Percentiles rank a stretch among this genome's conserved stretches.
Evolutionary conservation across 2,797 vertebrate genomes (phyloP).

Genomic region (Scolopax rusticola): DNA sequence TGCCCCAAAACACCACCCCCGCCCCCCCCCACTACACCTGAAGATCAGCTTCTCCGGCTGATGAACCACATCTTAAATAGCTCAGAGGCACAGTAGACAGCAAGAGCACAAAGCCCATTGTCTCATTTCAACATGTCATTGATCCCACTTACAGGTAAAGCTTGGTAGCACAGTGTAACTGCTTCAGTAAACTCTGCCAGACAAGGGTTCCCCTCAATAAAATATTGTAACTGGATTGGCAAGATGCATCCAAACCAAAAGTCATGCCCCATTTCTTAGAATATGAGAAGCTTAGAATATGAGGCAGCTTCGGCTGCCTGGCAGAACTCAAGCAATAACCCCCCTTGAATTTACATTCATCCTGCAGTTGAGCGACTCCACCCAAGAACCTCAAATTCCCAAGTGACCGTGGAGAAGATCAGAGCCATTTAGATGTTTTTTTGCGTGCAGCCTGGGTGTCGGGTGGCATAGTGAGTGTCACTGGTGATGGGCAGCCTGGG

Average conservation of each 20-base stretch:
- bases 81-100: background rate
- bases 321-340: background rate
- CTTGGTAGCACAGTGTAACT: background rate
- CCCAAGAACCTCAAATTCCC: background rate
- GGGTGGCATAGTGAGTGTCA: background rate
- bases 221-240: background rate
- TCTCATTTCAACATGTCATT: accelerated
- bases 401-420: background rate
- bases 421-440: background rate
- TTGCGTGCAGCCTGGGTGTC: background rate
- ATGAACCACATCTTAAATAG: background rate
- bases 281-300: too few species aligned
- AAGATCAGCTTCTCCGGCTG: background rate
- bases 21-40: background rate
- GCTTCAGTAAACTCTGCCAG: background rate
- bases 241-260: background rate
- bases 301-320: background rate
- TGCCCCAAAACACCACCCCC: background rate
- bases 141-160: background rate
- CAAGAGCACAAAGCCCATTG: background rate
- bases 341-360: background rate
- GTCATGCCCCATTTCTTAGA: background rate
- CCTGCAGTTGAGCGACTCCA: background rate
- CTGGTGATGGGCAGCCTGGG: background rate
- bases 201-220: background rate